phyloP scores from a whole-genome alignment of 2,113 vertebrate genomes.

The Panthera leo region DNA sequence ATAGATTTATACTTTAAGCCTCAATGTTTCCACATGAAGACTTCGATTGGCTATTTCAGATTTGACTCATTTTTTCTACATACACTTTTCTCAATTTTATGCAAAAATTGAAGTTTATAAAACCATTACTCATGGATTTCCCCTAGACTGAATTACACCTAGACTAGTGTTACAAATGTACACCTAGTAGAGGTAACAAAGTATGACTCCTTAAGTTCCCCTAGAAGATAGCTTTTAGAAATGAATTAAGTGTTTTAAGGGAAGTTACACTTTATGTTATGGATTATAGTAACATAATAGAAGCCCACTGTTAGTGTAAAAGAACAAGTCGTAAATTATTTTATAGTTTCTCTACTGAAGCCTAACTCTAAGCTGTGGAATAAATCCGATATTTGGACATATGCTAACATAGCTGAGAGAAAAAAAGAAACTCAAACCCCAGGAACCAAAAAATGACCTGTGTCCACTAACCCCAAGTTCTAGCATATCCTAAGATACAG shows the following conservation, averaged over 20 bases:
- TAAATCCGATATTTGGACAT: neutral
- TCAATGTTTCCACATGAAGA: neutral
- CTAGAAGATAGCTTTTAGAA: neutral
- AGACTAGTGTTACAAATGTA: neutral
- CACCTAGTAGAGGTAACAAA: neutral
- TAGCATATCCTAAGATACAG: neutral
- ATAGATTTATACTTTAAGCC: neutral
- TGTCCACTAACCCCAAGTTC: neutral
- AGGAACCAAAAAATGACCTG: neutral
- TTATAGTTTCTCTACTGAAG: neutral
- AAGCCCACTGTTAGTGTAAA: neutral
- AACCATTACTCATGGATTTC: neutral
- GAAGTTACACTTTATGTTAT: neutral
- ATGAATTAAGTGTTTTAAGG: neutral
- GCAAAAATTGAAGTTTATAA: conserved; percentile 4
- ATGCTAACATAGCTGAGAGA: neutral
- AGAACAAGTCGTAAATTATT: neutral
- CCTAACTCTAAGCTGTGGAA: neutral
- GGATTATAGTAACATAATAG: neutral
- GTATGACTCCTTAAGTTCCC: neutral
- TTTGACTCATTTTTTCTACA: neutral
- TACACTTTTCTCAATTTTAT: neutral
- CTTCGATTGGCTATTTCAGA: neutral
- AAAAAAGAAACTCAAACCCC: neutral
- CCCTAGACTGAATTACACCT: neutral